Conservation (phyloP, 2,797 vertebrate genomes). For the Anguilla pacifica region DNA sequence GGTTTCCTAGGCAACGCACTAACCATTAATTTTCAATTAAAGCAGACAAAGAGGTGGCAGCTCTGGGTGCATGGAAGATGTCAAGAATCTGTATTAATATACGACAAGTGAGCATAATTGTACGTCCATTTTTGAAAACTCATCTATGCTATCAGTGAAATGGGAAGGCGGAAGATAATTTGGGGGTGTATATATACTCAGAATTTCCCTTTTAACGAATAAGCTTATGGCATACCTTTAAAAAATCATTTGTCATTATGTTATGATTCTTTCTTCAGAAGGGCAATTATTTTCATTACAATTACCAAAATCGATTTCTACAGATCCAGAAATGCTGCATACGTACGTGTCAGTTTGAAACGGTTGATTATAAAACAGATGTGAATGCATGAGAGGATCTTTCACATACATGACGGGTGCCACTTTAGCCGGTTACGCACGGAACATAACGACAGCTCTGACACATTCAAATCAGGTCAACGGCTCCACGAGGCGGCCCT, state of each 20-base stretch:
- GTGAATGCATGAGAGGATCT: background rate
- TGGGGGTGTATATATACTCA: constrained; percentile 63
- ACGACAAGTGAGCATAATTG: constrained; percentile 99
- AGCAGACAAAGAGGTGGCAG: constrained; percentile 99
- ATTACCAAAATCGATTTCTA: constrained; percentile 53
- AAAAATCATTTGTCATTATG: constrained; percentile 68
- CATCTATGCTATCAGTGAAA: constrained; percentile 79
- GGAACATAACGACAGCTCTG: background rate
- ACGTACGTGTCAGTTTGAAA: constrained; percentile 5
- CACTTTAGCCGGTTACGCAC: constrained; percentile 32
- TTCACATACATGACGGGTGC: constrained; percentile 12
- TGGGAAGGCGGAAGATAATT: constrained; percentile 80
- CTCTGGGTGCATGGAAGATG: constrained; percentile 99
- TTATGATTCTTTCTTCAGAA: constrained; percentile 71
- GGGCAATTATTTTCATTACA: constrained; percentile 77
- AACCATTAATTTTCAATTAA: constrained; percentile 99
- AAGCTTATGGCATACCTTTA: constrained; percentile 64
- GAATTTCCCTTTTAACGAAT: constrained; percentile 67
- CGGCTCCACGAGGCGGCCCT: too few relatives aligned
- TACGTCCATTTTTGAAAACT: constrained; percentile 89
- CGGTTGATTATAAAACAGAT: background rate
- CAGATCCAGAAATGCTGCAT: constrained; percentile 20
- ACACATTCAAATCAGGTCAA: constrained; percentile 26
- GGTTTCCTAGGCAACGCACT: constrained; percentile 96
- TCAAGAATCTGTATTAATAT: constrained; percentile 99